Conservation (phyloP, 1,140 invertebrate species). For the Hypothenemus hampei region DNA sequence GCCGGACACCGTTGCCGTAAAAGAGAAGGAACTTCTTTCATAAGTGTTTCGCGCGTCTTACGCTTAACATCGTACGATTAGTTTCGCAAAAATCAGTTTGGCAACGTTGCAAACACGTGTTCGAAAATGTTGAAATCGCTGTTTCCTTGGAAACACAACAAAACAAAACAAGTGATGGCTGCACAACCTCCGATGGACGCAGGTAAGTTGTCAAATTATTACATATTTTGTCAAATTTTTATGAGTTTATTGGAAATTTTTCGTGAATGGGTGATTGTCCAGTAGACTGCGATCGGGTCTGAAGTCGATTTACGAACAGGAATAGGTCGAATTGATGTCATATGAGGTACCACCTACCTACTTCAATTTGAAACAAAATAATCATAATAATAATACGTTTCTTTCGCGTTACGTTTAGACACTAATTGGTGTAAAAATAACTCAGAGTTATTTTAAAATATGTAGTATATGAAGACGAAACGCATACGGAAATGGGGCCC, state of each 20-base stretch:
- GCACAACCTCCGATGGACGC: slow-evolving; percentile 36
- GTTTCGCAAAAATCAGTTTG: too few species aligned
- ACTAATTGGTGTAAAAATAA: slow-evolving; percentile 29
- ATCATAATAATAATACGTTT: neutral
- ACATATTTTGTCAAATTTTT: slow-evolving; percentile 1
- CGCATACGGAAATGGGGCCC: slow-evolving; percentile 8
- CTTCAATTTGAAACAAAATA: neutral
- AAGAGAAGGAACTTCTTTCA: neutral
- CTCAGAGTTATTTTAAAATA: slow-evolving; percentile 18
- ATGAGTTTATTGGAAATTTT: neutral
- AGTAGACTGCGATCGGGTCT: too few species aligned
- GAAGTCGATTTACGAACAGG: neutral
- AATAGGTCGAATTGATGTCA: slow-evolving; percentile 24
- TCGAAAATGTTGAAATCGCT: slow-evolving; percentile 37
- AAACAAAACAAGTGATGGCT: slow-evolving; percentile 41
- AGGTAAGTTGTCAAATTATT: slow-evolving; percentile 35
- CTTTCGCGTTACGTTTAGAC: slow-evolving; percentile 11
- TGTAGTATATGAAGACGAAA: slow-evolving; percentile 8
- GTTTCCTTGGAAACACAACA: slow-evolving; percentile 44
- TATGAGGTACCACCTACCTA: slow-evolving; percentile 23
- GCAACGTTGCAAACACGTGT: slow-evolving; percentile 27
- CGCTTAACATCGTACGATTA: too few species aligned
- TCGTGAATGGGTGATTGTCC: neutral
- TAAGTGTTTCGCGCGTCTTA: neutral
- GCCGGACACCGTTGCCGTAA: neutral